These are phyloP conservation scores for Caenorhabditis macrosperma DNA, from an alignment of 2,888 invertebrate species.

Conservation along the genomic window DNA sequence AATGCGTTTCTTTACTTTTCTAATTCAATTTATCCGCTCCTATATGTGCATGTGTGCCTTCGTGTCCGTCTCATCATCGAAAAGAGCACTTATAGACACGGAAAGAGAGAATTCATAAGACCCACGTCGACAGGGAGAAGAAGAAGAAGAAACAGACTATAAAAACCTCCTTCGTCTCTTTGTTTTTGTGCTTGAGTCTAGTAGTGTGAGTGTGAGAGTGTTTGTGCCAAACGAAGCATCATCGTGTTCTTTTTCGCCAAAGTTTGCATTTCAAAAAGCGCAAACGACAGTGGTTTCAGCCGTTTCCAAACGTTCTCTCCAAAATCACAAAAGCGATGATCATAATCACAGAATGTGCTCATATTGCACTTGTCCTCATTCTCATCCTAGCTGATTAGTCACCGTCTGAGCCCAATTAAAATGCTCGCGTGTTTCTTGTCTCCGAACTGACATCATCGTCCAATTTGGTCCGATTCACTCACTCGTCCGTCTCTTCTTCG, in stretches of 20 bases:
- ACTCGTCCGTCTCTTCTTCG: neutral
- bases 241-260: slow-evolving; percentile 3
- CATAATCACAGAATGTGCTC: too few species aligned
- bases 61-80: slow-evolving; percentile 25
- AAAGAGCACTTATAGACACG: slow-evolving; percentile 32
- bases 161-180: slow-evolving; percentile 10
- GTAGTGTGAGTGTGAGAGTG: too few species aligned
- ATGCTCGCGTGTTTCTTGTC: slow-evolving; percentile 2
- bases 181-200: slow-evolving; percentile 9
- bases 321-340: too few species aligned
- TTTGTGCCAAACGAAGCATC: neutral
- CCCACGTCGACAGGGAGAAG: neutral
- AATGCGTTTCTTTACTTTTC: slow-evolving; percentile 53
- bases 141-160: slow-evolving; percentile 14
- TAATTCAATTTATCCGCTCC: slow-evolving; percentile 54
- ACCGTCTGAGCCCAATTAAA: slow-evolving; percentile 2
- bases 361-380: too few species aligned
- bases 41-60: slow-evolving; percentile 15
- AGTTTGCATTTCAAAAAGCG: neutral
- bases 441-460: slow-evolving; percentile 25
- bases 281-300: too few species aligned
- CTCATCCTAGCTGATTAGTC: neutral
- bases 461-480: slow-evolving; percentile 43
- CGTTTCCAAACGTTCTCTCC: too few species aligned
- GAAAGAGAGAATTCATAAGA: slow-evolving; percentile 15